Evolutionary conservation across 1,140 invertebrate species (phyloP), one percentile per base, ranked within the genome.

Genomic region (Limonius californicus): DNA sequence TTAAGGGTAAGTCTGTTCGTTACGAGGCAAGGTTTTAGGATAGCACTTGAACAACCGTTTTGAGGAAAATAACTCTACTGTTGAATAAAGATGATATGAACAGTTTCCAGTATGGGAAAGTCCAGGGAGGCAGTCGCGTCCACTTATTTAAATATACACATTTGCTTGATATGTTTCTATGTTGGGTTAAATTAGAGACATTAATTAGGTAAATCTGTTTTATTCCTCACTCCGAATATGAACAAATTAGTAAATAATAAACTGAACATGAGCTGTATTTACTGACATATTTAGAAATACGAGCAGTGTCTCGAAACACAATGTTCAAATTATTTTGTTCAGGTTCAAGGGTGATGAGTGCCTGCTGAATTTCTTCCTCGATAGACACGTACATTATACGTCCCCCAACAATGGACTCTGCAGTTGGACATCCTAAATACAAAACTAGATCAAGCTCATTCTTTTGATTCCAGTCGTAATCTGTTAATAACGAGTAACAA

Each of bases 241-340:
- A 73, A 66, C 72, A 75, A 63, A 75, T 61, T 43, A 76, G 67
- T 11, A 67, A 64, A 66, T 74, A 76, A 68, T 73, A 76, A n/a
- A 58, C 59, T 61, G 66, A 32, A 55, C 71, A 71, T 42, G 61
- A 66, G 61, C 72, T 76, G 53, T 71, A 69, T 56, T 74, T 74
- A 66, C 74, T 75, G 56, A 74, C 69, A 62, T 74, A 70, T 60
- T 71, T 71, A 2, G 72, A 75, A 63, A 73, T 73, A 50, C 84
- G 81, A 27, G 82, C 82, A 19, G 84, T 83, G 62, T 83, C 84
- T 61, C 84, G 85, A 73, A 87, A 89, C 19, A 89, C 83, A n/a
- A 89, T 77, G 71, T 81, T 85, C 6, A 89, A 74, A 55, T 83
- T 80, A 78, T 89, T 89, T 72, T 85, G 79, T 30, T 78, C 74